Evolutionary conservation across 1,140 invertebrate genomes (phyloP).

Genomic region (Drosophila bocqueti): DNA sequence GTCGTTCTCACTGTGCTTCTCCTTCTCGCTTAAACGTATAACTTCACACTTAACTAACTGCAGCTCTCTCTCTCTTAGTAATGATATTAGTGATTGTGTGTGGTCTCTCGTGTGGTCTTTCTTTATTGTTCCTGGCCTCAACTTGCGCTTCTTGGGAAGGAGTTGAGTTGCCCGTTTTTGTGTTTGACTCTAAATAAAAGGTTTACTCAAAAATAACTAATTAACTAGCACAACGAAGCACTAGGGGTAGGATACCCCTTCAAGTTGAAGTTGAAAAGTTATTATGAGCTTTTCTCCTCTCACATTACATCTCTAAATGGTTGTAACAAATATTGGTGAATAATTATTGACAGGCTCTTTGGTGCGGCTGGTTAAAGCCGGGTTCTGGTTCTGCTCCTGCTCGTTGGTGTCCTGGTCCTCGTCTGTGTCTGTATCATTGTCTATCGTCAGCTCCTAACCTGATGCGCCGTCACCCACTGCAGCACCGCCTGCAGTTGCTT

Average conservation of each 20-base stretch:
- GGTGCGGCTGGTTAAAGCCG: slow-evolving; percentile 43
- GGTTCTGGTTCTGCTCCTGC: slow-evolving; percentile 7
- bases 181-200: slow-evolving; percentile 42
- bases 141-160: not conserved
- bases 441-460: slow-evolving; percentile 51
- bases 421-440: slow-evolving; percentile 7
- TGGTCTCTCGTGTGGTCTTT: slow-evolving; percentile 29
- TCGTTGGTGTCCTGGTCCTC: slow-evolving; percentile 10
- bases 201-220: slow-evolving; percentile 46
- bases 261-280: not conserved
- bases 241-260: not conserved
- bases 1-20: slow-evolving; percentile 7
- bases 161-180: slow-evolving; percentile 2
- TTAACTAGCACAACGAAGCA: slow-evolving; percentile 63
- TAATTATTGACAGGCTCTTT: slow-evolving; percentile 68
- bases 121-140: slow-evolving; percentile 1
- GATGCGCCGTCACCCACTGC: slow-evolving; percentile 15
- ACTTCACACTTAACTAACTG: slow-evolving; percentile 52
- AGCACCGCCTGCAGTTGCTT: slow-evolving; percentile 52
- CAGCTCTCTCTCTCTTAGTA: slow-evolving; percentile 14
- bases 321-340: slow-evolving; percentile 58
- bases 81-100: slow-evolving; percentile 43
- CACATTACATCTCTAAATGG: slow-evolving; percentile 15
- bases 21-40: slow-evolving; percentile 24
- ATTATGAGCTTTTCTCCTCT: not conserved